Evolutionary conservation across 2,797 vertebrate species (phyloP).

Genomic region (Rhabdophis nuchalis): DNA sequence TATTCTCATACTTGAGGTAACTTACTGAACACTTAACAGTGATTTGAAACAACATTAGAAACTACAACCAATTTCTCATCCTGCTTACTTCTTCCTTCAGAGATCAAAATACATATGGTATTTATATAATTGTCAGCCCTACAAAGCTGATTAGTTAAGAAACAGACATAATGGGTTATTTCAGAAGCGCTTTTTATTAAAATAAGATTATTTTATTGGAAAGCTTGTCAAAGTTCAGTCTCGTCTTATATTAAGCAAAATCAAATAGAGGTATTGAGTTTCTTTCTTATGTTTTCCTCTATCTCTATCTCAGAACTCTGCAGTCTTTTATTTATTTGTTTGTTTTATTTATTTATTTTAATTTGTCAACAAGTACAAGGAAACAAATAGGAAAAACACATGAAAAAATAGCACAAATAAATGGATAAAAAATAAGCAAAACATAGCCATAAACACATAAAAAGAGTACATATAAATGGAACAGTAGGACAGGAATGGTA

Average conservation of each 20-base stretch:
- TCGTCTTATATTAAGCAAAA: no score
- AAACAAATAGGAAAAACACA: no score
- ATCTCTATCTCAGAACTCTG: not conserved
- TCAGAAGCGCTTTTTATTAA: not conserved
- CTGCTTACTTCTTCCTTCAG: not conserved
- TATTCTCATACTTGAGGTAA: not conserved
- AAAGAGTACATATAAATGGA: no score
- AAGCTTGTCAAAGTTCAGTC: not conserved
- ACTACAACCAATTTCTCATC: not conserved
- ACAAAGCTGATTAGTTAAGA: not conserved
- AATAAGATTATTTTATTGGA: no score
- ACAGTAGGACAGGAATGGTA: no score
- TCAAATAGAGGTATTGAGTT: no score
- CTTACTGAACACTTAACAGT: not conserved
- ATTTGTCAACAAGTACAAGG: no score
- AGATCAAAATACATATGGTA: not conserved
- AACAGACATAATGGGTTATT: not conserved
- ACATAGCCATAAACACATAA: no score
- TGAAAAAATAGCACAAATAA: no score
- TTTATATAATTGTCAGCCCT: not conserved
- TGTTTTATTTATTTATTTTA: no score
- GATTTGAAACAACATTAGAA: not conserved
- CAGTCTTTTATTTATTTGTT: not conserved
- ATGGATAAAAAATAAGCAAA: no score
- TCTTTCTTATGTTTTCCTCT: not conserved